Evolutionary conservation across 1,140 invertebrate genomes (phyloP).

Genomic region (Pentalonia nigronervosa): DNA sequence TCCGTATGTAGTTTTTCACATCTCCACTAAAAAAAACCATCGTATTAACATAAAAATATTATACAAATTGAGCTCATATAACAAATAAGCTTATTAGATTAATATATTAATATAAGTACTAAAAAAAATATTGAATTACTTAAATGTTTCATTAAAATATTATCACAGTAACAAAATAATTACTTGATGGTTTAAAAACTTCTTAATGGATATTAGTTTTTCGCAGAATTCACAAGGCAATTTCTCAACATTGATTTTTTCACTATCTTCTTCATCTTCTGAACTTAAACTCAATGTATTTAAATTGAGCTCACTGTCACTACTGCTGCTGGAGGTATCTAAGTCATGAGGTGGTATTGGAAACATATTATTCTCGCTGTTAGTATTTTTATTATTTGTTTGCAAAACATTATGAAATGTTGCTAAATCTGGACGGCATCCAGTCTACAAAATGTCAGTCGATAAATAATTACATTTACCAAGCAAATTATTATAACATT

Average conservation of each 20-base stretch:
- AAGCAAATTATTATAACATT: not conserved
- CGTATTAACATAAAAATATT: not conserved
- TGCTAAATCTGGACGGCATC: slow-evolving; percentile 51
- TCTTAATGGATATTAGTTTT: slow-evolving; percentile 58
- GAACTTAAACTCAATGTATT: slow-evolving; percentile 51
- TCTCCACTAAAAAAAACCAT: slow-evolving; percentile 24
- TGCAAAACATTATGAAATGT: slow-evolving; percentile 48
- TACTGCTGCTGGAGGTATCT: slow-evolving; percentile 28
- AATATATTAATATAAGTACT: not conserved
- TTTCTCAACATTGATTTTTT: slow-evolving; percentile 51
- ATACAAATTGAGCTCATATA: not conserved
- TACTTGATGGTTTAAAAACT: slow-evolving; percentile 60
- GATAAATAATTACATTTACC: not conserved
- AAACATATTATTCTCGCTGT: not conserved
- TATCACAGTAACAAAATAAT: not conserved
- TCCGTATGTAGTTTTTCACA: slow-evolving; percentile 43
- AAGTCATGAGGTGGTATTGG: slow-evolving; percentile 32
- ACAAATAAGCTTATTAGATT: not conserved
- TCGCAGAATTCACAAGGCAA: slow-evolving; percentile 61
- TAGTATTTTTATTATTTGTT: slow-evolving; percentile 45
- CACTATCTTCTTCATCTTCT: slow-evolving; percentile 47
- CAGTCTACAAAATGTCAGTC: slow-evolving; percentile 19
- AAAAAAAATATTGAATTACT: not conserved
- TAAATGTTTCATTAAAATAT: not conserved
- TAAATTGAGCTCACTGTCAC: slow-evolving; percentile 31